phyloP scores from a whole-genome alignment of 2,888 invertebrate genomes.

The Caenorhabditis afra region DNA sequence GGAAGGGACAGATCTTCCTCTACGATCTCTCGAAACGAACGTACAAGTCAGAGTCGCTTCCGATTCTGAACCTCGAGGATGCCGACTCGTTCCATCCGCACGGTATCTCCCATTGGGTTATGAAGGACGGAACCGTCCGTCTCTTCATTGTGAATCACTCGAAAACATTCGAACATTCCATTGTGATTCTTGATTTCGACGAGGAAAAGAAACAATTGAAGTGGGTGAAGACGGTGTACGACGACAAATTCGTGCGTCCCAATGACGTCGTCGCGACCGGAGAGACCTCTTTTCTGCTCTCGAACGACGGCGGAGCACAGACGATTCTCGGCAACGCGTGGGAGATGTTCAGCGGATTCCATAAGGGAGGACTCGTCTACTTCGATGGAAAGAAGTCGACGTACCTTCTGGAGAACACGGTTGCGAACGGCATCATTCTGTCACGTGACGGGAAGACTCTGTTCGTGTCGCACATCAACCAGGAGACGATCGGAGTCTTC shows the following conservation, averaged over 20 bases:
- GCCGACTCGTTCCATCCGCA: slow-evolving; percentile 66
- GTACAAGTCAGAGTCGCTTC: slow-evolving; percentile 33
- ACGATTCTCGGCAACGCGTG: slow-evolving; percentile 49
- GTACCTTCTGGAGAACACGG: slow-evolving; percentile 43
- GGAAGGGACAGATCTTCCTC: slow-evolving; percentile 63
- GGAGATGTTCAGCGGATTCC: slow-evolving; percentile 58
- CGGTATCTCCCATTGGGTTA: slow-evolving; percentile 64
- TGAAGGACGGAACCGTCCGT: slow-evolving; percentile 57
- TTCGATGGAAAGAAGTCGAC: slow-evolving; percentile 65
- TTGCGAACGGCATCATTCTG: slow-evolving; percentile 66
- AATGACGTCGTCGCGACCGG: slow-evolving; percentile 68
- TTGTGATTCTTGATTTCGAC: slow-evolving; percentile 66
- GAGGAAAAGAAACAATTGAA: slow-evolving; percentile 38
- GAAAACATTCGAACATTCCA: slow-evolving; percentile 58
- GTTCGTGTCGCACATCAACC: slow-evolving; percentile 63
- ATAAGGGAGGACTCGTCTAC: slow-evolving; percentile 62
- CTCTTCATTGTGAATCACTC: slow-evolving; percentile 64
- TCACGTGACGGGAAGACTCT: slow-evolving; percentile 60
- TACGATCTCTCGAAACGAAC: slow-evolving; percentile 62
- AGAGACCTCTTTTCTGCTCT: slow-evolving; percentile 62
- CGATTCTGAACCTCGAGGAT: slow-evolving; percentile 36
- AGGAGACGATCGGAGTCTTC: slow-evolving; percentile 60
- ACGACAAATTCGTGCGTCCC: slow-evolving; percentile 65
- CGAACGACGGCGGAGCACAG: slow-evolving; percentile 68
- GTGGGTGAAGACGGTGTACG: slow-evolving; percentile 60